phyloP scores from a whole-genome alignment of 2,888 invertebrate genomes.

The Drosophila gaucha region DNA sequence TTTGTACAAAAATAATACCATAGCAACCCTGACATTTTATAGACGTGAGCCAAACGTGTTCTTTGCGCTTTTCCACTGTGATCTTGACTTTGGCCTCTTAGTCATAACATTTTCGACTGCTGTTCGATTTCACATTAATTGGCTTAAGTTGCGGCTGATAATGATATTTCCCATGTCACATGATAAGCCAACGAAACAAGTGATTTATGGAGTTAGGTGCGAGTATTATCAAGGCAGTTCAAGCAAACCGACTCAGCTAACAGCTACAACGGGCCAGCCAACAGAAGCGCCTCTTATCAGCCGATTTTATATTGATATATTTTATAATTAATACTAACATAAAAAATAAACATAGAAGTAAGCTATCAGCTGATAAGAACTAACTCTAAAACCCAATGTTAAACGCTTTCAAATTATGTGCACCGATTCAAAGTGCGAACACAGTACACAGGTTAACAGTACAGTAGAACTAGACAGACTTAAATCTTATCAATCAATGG shows the following conservation, averaged over 20 bases:
- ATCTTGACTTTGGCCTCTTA: constrained; percentile 46
- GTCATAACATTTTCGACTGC: not conserved
- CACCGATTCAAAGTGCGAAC: constrained; percentile 22
- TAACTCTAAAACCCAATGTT: not conserved
- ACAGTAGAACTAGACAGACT: constrained; percentile 6
- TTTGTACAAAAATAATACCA: constrained; percentile 13
- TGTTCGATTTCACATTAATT: constrained; percentile 22
- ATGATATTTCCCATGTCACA: constrained; percentile 22
- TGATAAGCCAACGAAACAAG: constrained; percentile 19
- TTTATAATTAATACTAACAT: constrained; percentile 16
- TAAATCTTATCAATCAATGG: constrained; percentile 5
- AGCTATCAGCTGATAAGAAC: constrained; percentile 14
- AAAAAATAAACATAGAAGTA: constrained; percentile 2
- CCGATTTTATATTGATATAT: constrained; percentile 20
- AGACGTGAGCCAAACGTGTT: constrained; percentile 34
- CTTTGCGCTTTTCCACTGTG: constrained; percentile 9
- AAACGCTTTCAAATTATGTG: constrained; percentile 5
- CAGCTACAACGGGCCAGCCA: constrained; percentile 8
- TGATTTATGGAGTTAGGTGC: constrained; percentile 32
- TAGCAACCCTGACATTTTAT: constrained; percentile 58
- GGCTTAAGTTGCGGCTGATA: constrained; percentile 23
- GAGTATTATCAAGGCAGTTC: constrained; percentile 12
- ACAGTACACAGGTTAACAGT: constrained; percentile 13
- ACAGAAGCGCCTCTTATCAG: constrained; percentile 34
- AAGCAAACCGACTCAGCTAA: not conserved